A percentile compares a stretch with the other conserved stretches of the same genome.
Evolutionary conservation across 2,888 invertebrate species (phyloP).

Genomic region (Eristalinus sepulchralis): DNA sequence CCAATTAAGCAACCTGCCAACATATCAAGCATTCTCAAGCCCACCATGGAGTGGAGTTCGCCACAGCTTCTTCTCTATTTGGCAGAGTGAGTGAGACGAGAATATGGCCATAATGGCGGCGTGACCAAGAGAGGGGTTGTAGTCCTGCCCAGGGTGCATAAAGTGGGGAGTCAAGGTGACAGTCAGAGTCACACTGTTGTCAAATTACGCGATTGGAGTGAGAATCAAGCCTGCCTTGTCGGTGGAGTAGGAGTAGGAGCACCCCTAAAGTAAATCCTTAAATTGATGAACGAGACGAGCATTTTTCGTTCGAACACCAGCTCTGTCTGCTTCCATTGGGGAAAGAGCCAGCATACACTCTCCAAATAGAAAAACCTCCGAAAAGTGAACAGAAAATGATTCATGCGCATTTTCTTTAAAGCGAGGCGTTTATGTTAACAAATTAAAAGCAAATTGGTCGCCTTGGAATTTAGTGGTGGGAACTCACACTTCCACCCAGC

Average conservation of each 20-base stretch:
- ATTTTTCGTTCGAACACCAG: conserved; percentile 31
- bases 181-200: conserved; percentile 47
- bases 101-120: conserved; percentile 56
- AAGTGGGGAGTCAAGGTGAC: conserved; percentile 57
- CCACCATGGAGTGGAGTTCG: conserved; percentile 41
- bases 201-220: conserved; percentile 38
- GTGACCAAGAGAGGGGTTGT: conserved; percentile 33
- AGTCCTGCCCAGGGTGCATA: conserved; percentile 42
- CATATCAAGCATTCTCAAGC: conserved; percentile 76
- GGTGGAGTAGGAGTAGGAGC: conserved; percentile 26
- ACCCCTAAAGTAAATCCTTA: conserved; percentile 59
- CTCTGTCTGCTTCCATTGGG: background rate
- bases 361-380: conserved; percentile 38
- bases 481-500: conserved; percentile 36
- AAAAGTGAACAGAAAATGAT: conserved; percentile 72
- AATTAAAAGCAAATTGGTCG: conserved; percentile 79
- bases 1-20: conserved; percentile 80
- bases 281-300: conserved; percentile 65
- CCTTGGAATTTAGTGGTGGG: conserved; percentile 73
- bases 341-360: conserved; percentile 18
- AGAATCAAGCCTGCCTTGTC: conserved; percentile 7
- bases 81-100: conserved; percentile 41
- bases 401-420: conserved; percentile 74
- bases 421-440: conserved; percentile 79
- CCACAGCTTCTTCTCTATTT: background rate